Conservation (phyloP, 2,113 vertebrate genomes). For the Sinocyclocheilus anshuiensis region DNA sequence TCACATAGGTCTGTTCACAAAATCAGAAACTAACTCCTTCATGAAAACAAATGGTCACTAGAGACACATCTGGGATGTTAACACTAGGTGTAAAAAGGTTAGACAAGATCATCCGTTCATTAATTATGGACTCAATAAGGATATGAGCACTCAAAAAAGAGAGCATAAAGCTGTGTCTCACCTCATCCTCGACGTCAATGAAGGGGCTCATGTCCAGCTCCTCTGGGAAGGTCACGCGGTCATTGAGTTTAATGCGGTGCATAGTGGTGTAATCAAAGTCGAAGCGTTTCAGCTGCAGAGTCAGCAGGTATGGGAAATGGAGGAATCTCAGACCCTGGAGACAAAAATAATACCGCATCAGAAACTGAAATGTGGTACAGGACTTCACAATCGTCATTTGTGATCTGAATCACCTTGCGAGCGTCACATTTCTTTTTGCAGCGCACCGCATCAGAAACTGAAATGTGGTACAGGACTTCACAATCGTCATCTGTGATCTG, state of each 20-base stretch:
- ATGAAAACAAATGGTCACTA: neutral
- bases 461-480: neutral
- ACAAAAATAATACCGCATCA: slow-evolving; percentile 23
- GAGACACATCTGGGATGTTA: neutral
- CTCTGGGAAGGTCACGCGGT: slow-evolving; percentile 98
- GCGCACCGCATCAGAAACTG: slow-evolving; percentile 60
- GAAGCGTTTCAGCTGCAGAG: slow-evolving; percentile 95
- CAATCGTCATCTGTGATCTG: neutral
- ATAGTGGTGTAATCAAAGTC: slow-evolving; percentile 99
- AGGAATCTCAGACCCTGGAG: slow-evolving; percentile 91
- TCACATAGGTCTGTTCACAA: neutral
- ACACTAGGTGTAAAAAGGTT: neutral
- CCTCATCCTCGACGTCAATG: slow-evolving; percentile 98
- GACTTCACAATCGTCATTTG: neutral
- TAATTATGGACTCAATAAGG: neutral
- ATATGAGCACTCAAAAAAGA: neutral
- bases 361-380: slow-evolving; percentile 2
- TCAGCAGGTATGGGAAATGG: slow-evolving; percentile 96
- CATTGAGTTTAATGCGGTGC: slow-evolving; percentile 98
- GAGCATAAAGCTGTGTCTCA: slow-evolving; percentile 62
- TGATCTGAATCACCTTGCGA: slow-evolving; percentile 83
- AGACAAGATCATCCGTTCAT: neutral
- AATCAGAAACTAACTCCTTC: neutral
- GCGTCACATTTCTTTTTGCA: slow-evolving; percentile 99
- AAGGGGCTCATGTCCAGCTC: slow-evolving; percentile 98